phyloP scores from a whole-genome alignment of 2,888 invertebrate genomes.

The Heteromyza rotundicornis region DNA sequence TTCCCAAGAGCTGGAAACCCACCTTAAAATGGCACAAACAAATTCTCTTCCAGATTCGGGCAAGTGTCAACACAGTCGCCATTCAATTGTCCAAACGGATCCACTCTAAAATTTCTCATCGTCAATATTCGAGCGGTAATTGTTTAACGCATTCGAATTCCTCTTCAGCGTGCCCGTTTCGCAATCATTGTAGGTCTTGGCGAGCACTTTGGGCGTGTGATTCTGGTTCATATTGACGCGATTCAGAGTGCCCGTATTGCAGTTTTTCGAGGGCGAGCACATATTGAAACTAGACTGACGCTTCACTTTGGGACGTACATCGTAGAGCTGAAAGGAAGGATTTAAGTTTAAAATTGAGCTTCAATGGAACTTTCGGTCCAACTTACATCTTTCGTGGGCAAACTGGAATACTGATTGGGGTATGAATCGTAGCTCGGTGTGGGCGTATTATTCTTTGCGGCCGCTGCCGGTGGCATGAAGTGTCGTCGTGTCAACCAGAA shows the following conservation, averaged over 20 bases:
- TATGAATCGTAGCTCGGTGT: slow-evolving; percentile 83
- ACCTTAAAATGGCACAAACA: not conserved
- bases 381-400: slow-evolving; percentile 79
- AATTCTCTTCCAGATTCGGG: too few species aligned
- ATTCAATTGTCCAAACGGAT: not conserved
- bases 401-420: slow-evolving; percentile 83
- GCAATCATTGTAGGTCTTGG: slow-evolving; percentile 77
- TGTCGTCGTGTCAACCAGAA: slow-evolving; percentile 63
- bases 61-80: not conserved
- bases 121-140: slow-evolving; percentile 63
- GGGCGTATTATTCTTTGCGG: slow-evolving; percentile 67
- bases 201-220: slow-evolving; percentile 72
- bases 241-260: slow-evolving; percentile 60
- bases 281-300: slow-evolving; percentile 75
- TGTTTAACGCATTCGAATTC: slow-evolving; percentile 74
- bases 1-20: too few species aligned
- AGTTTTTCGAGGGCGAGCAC: slow-evolving; percentile 52
- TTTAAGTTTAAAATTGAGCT: not conserved
- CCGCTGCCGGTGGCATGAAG: slow-evolving; percentile 41
- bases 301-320: slow-evolving; percentile 65
- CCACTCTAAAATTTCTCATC: slow-evolving; percentile 60
- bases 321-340: slow-evolving; percentile 53
- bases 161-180: slow-evolving; percentile 79
- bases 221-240: slow-evolving; percentile 69
- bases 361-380: not conserved